These are phyloP conservation scores for Barnardius zonarius DNA, from an alignment of 2,113 vertebrate species.

Conservation along the genomic window DNA sequence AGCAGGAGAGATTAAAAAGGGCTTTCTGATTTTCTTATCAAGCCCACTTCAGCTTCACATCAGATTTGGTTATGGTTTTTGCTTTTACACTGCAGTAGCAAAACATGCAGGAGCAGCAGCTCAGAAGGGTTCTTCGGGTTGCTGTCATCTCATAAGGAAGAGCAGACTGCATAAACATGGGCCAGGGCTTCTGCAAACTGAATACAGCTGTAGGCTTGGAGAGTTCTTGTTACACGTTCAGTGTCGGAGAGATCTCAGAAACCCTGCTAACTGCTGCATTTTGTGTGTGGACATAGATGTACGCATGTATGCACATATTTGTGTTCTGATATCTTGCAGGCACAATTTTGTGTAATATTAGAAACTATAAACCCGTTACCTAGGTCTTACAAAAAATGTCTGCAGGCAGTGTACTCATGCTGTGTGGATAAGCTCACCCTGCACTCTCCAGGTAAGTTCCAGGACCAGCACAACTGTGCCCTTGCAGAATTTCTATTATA, in stretches of 20 bases:
- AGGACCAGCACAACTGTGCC: background rate
- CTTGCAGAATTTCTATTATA: background rate
- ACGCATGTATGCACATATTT: fast-evolving
- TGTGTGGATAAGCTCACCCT: background rate
- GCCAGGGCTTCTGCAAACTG: background rate
- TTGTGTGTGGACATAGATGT: background rate
- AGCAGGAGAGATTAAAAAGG: background rate
- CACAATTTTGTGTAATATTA: background rate
- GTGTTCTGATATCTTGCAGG: background rate
- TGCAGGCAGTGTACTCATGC: background rate
- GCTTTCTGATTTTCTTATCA: background rate
- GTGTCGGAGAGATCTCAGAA: background rate
- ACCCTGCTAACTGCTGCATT: background rate
- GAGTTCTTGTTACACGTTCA: background rate
- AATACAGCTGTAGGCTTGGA: background rate
- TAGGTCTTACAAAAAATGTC: background rate
- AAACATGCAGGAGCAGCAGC: background rate
- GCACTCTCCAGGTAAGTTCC: background rate
- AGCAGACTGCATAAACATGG: background rate
- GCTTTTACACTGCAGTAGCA: background rate
- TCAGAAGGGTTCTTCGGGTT: background rate
- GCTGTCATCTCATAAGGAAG: background rate
- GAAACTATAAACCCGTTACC: background rate
- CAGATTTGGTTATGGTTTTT: background rate
- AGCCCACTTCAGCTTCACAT: background rate